Percentiles rank a stretch among this genome's conserved stretches.
phyloP scores from a whole-genome alignment of 2,888 invertebrate genomes.

The Papilio protenor region DNA sequence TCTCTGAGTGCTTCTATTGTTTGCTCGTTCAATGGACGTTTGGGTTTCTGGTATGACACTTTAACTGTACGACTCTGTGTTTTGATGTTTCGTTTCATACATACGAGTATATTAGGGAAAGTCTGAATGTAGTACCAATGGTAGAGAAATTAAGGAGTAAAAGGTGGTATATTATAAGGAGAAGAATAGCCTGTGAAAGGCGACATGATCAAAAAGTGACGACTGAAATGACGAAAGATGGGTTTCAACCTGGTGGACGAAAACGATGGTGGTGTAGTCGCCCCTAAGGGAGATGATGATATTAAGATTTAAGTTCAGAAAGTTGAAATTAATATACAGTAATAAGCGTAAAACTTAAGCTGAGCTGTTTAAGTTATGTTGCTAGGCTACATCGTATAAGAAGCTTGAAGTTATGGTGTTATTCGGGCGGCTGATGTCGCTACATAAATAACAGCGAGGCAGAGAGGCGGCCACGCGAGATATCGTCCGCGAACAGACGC shows the following conservation, averaged over 20 bases:
- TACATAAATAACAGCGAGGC: conserved; percentile 27
- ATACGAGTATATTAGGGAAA: not conserved
- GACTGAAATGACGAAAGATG: too few relatives aligned
- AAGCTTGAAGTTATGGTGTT: not conserved
- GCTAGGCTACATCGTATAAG: not conserved
- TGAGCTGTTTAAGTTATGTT: not conserved
- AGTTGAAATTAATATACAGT: too few relatives aligned
- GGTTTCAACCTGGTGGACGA: too few relatives aligned
- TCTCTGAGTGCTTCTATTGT: conserved; percentile 31
- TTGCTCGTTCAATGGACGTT: conserved; percentile 17
- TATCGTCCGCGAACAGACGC: conserved; percentile 30
- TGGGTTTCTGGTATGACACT: conserved; percentile 5
- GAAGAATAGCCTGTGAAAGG: too few relatives aligned
- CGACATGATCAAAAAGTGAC: too few relatives aligned
- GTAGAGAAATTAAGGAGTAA: too few relatives aligned
- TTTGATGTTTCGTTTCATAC: not conserved
- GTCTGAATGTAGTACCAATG: too few relatives aligned
- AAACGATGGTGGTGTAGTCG: too few relatives aligned
- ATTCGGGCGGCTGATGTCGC: conserved; percentile 2
- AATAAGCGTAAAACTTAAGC: not conserved
- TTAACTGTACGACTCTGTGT: conserved; percentile 2
- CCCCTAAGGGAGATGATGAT: too few relatives aligned
- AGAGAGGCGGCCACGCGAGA: conserved; percentile 23
- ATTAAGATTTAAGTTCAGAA: too few relatives aligned
- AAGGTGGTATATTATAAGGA: too few relatives aligned